Conservation (phyloP, 2,888 invertebrate genomes). For the Clistopyga incitator region DNA sequence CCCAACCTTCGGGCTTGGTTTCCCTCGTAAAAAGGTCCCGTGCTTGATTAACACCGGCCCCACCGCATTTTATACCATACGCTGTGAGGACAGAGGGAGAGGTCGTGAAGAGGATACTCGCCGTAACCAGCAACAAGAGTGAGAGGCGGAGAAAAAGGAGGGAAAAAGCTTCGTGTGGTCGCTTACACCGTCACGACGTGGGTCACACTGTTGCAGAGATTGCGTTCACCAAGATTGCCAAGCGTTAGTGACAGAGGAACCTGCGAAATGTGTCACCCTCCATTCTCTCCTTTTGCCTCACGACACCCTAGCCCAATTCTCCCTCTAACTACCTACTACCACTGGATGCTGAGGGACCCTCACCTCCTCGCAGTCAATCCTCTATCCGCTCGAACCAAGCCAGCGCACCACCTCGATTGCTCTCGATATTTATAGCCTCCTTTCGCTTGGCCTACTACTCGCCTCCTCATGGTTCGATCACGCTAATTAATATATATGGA, state of each 20-base stretch:
- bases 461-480: slow-evolving; percentile 35
- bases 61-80: slow-evolving; percentile 66
- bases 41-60: slow-evolving; percentile 74
- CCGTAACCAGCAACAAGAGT: slow-evolving; percentile 21
- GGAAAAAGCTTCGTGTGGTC: slow-evolving; percentile 29
- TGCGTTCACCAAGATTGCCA: slow-evolving; percentile 60
- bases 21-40: slow-evolving; percentile 74
- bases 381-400: slow-evolving; percentile 43
- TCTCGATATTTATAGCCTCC: slow-evolving; percentile 64
- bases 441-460: slow-evolving; percentile 13
- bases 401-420: slow-evolving; percentile 57
- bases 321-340: slow-evolving; percentile 3
- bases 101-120: slow-evolving; percentile 1
- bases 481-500: slow-evolving; percentile 66
- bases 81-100: slow-evolving; percentile 23
- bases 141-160: slow-evolving; percentile 36
- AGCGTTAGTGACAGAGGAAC: slow-evolving; percentile 44
- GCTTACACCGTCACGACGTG: slow-evolving; percentile 32
- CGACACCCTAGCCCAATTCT: slow-evolving; percentile 52
- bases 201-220: slow-evolving; percentile 42
- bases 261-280: slow-evolving; percentile 56
- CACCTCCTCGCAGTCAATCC: slow-evolving; percentile 54
- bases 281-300: slow-evolving; percentile 7
- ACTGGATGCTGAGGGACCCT: slow-evolving; percentile 39
- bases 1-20: slow-evolving; percentile 54